Percentiles rank a stretch among this genome's conserved stretches.
Conservation (phyloP, 53 echinoderm and acorn worm species). For the Zoroaster sp. region DNA sequence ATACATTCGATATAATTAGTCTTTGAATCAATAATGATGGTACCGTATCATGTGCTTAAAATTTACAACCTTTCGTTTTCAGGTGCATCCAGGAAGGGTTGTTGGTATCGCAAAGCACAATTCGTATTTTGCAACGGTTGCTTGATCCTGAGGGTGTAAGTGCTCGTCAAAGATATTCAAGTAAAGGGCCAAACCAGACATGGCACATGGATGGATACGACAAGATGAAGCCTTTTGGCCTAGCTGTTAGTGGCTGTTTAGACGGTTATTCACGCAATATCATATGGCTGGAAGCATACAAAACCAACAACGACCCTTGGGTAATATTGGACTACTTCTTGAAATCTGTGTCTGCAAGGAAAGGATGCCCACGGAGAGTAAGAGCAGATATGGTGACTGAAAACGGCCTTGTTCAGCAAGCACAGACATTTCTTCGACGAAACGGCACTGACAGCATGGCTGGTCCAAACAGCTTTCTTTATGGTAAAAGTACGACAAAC, state of each 20-base stretch:
- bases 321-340: conserved; percentile 58
- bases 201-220: conserved; percentile 40
- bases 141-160: too few species aligned
- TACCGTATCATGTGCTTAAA: too few species aligned
- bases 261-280: conserved; percentile 41
- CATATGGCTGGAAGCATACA: conserved; percentile 44
- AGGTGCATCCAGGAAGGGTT: too few species aligned
- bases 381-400: conserved; percentile 55
- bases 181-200: conserved; percentile 29
- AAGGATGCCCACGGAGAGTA: conserved; percentile 53
- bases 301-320: conserved; percentile 35
- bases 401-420: conserved; percentile 41
- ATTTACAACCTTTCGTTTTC: too few species aligned
- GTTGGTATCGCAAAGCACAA: too few species aligned
- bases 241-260: conserved; percentile 30
- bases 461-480: background rate
- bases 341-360: conserved; percentile 14
- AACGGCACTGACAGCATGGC: conserved; percentile 24
- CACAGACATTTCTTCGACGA: conserved; percentile 53
- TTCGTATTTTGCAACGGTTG: too few species aligned
- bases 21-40: too few species aligned
- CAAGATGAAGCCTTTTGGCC: conserved; percentile 40
- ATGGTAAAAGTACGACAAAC: conserved; percentile 54
- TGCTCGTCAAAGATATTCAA: too few species aligned
- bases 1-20: too few species aligned